These are phyloP conservation scores for Fulica atra DNA, from an alignment of 2,113 vertebrate species.

Conservation along the genomic window DNA sequence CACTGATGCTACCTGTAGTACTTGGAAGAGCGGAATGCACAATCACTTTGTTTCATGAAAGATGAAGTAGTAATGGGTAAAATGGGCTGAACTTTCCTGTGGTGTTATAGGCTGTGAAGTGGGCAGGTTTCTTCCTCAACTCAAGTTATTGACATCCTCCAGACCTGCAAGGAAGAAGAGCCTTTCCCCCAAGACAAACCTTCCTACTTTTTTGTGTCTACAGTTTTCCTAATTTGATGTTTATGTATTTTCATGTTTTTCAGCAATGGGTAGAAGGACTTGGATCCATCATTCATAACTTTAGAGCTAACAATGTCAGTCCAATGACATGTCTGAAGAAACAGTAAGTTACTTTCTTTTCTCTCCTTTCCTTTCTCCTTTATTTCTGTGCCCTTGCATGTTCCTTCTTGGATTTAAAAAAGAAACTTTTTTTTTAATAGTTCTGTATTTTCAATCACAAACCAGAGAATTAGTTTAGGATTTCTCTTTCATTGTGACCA, in stretches of 20 bases:
- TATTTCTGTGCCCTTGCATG: not conserved
- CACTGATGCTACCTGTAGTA: not conserved
- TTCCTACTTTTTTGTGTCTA: not conserved
- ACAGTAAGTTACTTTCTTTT: slow-evolving; percentile 85
- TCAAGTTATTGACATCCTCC: not conserved
- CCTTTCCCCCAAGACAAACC: not conserved
- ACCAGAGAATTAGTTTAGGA: not conserved
- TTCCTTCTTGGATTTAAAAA: not conserved
- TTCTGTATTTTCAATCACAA: not conserved
- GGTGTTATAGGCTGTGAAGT: not conserved
- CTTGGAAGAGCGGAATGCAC: not conserved
- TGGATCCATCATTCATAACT: slow-evolving; percentile 94
- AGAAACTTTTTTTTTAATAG: not conserved
- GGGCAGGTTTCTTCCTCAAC: not conserved
- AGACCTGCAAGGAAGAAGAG: not conserved
- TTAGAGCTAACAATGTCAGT: slow-evolving; percentile 97
- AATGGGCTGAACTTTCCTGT: not conserved
- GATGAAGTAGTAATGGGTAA: not conserved
- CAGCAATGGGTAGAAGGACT: slow-evolving; percentile 98
- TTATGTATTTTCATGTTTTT: slow-evolving; percentile 52
- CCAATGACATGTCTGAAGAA: slow-evolving; percentile 99
- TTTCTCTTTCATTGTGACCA: not conserved
- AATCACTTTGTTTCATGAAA: not conserved
- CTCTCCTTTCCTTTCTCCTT: not conserved
- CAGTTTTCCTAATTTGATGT: not conserved